Evolutionary conservation across 2,113 vertebrate species (phyloP).

Genomic region (Platysteira castanea): DNA sequence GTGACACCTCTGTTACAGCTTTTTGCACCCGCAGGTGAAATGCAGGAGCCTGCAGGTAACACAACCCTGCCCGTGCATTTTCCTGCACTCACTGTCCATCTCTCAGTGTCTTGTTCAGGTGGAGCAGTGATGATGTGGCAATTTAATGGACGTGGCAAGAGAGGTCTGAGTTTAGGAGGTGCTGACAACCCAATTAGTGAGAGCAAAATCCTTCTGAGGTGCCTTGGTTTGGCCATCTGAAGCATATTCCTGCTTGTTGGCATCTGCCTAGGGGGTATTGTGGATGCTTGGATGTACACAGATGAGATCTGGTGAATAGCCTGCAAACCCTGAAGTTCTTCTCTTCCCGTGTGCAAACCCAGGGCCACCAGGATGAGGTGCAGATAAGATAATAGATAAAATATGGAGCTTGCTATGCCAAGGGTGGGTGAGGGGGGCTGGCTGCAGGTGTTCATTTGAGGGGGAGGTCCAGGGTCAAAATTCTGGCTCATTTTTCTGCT

Average conservation of each 20-base stretch:
- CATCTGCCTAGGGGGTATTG: neutral
- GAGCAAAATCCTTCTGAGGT: neutral
- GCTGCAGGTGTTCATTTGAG: neutral
- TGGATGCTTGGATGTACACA: fast-evolving
- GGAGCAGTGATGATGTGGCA: neutral
- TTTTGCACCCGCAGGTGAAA: neutral
- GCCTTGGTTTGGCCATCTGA: neutral
- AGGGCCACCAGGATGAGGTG: neutral
- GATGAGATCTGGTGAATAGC: neutral
- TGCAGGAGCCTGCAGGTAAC: neutral
- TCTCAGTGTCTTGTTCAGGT: neutral
- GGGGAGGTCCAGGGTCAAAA: neutral
- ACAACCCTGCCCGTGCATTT: fast-evolving
- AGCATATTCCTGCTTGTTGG: neutral
- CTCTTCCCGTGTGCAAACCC: neutral
- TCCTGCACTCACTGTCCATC: fast-evolving
- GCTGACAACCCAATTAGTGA: fast-evolving
- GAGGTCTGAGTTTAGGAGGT: neutral
- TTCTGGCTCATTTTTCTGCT: neutral
- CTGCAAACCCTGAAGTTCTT: neutral
- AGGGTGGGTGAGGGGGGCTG: neutral
- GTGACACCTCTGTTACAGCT: neutral
- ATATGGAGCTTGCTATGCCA: neutral
- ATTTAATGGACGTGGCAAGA: fast-evolving
- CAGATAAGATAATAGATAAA: neutral